phyloP scores from a whole-genome alignment of 1,140 invertebrate species.

The Radopholus similis region DNA sequence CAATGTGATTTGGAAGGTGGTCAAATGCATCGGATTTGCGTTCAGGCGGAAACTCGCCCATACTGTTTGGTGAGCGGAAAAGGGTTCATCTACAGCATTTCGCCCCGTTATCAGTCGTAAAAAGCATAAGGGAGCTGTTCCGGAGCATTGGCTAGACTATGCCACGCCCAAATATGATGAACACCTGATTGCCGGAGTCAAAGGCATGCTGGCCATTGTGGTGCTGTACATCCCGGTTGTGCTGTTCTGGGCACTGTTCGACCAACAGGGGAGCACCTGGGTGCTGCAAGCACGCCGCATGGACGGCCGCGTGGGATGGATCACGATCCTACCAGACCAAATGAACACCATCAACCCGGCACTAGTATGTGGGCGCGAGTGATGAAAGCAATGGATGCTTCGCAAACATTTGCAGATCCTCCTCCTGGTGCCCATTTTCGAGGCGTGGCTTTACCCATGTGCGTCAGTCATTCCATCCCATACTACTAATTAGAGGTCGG shows the following conservation, averaged over 20 bases:
- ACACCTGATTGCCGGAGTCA: conserved; percentile 62
- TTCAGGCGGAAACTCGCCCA: conserved; percentile 31
- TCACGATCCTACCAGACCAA: conserved; percentile 76
- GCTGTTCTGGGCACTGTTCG: conserved; percentile 67
- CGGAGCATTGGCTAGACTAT: conserved; percentile 73
- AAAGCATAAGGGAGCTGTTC: not conserved
- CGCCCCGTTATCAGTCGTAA: not conserved
- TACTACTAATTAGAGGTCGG: not conserved
- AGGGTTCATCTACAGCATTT: not conserved
- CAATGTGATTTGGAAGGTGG: conserved; percentile 50
- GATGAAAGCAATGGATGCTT: too few species aligned
- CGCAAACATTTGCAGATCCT: conserved; percentile 51
- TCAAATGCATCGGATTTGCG: conserved; percentile 38
- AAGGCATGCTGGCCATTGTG: conserved; percentile 61
- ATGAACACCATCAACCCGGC: conserved; percentile 70
- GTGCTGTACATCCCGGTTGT: conserved; percentile 64
- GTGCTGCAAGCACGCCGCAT: conserved; percentile 49
- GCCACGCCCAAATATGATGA: conserved; percentile 71
- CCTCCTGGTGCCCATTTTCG: conserved; percentile 56
- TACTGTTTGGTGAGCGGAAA: conserved; percentile 4
- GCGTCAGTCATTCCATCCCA: not conserved
- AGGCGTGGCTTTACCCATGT: conserved; percentile 54
- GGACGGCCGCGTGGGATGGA: conserved; percentile 61
- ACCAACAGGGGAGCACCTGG: conserved; percentile 62
- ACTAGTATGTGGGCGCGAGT: too few species aligned